Conservation (phyloP, 2,888 invertebrate species). For the Dexiosoma caninum region DNA sequence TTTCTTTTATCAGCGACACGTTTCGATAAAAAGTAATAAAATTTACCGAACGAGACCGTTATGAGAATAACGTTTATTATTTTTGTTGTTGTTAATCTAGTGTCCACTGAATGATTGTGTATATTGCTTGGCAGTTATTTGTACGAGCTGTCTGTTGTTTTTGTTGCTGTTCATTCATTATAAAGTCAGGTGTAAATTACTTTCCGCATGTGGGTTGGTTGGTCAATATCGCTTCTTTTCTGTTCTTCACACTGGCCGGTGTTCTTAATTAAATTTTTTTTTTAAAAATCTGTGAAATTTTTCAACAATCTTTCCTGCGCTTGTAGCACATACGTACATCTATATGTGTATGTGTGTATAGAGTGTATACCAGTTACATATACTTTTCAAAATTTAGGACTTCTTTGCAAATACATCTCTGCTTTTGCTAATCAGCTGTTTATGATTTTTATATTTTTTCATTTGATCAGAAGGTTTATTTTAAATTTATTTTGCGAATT, state of each 20-base stretch:
- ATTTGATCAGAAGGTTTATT: no score
- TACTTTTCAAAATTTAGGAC: no score
- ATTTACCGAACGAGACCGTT: conserved; percentile 25
- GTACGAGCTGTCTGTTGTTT: not conserved
- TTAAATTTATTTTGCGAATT: no score
- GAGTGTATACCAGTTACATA: no score
- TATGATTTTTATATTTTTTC: no score
- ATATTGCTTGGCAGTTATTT: conserved; percentile 4
- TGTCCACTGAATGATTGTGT: not conserved
- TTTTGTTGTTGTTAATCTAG: conserved; percentile 39
- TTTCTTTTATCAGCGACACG: conserved; percentile 26
- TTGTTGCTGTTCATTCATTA: not conserved
- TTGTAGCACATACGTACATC: no score
- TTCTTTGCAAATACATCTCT: no score
- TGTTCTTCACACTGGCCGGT: not conserved
- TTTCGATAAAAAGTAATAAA: conserved; percentile 38
- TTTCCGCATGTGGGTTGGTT: conserved; percentile 52
- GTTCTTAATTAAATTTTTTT: not conserved
- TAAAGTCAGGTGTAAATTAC: conserved; percentile 57
- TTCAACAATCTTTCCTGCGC: no score
- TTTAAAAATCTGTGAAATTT: no score
- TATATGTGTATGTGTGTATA: no score
- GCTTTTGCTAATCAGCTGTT: no score
- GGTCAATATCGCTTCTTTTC: not conserved
- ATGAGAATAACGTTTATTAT: conserved; percentile 9